A percentile compares a stretch with the other conserved stretches of the same genome.
Conservation (phyloP, 2,797 vertebrate genomes). For the Alfaro cultratus region DNA sequence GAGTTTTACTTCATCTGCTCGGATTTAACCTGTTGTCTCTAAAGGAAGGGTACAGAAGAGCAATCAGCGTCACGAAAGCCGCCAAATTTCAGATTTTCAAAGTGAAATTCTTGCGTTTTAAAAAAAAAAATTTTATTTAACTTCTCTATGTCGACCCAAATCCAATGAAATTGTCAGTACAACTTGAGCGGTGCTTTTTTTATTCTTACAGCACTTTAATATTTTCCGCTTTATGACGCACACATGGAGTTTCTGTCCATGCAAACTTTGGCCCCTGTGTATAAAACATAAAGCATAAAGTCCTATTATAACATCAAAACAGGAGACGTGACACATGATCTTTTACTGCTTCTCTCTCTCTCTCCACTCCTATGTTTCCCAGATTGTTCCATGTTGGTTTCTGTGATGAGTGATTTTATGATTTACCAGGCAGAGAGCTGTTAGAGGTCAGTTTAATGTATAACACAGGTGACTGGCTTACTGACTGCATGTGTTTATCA, state of each 20-base stretch:
- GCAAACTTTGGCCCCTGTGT: neutral
- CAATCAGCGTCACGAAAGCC: no score
- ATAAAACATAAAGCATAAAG: neutral
- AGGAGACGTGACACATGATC: neutral
- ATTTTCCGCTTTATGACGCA: neutral
- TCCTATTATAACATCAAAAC: neutral
- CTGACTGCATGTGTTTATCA: slow-evolving; percentile 40
- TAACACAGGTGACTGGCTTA: slow-evolving; percentile 28
- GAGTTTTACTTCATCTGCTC: neutral
- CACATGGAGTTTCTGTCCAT: neutral
- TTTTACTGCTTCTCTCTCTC: neutral
- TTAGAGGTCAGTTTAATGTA: slow-evolving; percentile 44
- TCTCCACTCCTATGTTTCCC: neutral
- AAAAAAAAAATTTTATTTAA: neutral
- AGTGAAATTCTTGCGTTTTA: neutral
- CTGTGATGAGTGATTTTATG: neutral
- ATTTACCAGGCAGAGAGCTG: slow-evolving; percentile 18
- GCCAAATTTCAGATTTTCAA: neutral
- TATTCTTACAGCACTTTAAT: neutral
- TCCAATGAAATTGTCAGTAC: neutral
- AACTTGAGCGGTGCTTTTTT: neutral
- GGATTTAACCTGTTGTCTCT: neutral
- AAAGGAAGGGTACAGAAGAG: neutral
- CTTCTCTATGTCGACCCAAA: neutral
- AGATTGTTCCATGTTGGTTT: neutral